Conservation (phyloP, 2,888 invertebrate species). For the Dicycla oo region DNA sequence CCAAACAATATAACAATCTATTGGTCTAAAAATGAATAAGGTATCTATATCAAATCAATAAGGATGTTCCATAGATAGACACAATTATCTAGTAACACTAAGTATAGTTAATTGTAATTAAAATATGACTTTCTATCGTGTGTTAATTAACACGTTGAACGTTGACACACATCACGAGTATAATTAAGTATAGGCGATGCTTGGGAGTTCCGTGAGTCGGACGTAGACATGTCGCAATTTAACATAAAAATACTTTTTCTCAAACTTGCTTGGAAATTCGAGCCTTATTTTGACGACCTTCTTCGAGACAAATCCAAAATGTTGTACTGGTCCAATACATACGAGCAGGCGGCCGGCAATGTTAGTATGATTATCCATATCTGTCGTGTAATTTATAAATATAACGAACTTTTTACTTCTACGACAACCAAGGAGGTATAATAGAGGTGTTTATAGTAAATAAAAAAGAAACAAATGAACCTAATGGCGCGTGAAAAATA, state of each 20-base stretch:
- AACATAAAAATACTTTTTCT: background rate
- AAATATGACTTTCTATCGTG: conserved; percentile 20
- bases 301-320: too few relatives aligned
- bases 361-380: too few relatives aligned
- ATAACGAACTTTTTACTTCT: too few relatives aligned
- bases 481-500: too few relatives aligned
- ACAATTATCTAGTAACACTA: background rate
- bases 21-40: background rate
- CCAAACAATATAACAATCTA: background rate
- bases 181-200: background rate
- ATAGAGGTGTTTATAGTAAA: too few relatives aligned
- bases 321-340: too few relatives aligned
- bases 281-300: too few relatives aligned
- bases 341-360: too few relatives aligned
- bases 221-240: conserved; percentile 7
- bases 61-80: conserved; percentile 1
- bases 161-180: conserved; percentile 33
- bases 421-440: too few relatives aligned
- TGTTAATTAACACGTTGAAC: conserved; percentile 26
- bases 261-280: too few relatives aligned
- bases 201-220: background rate
- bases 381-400: too few relatives aligned
- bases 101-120: conserved; percentile 24
- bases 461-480: too few relatives aligned
- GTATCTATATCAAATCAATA: conserved; percentile 9